Conservation (phyloP, 2,113 vertebrate species). For the Patagioenas fasciata region DNA sequence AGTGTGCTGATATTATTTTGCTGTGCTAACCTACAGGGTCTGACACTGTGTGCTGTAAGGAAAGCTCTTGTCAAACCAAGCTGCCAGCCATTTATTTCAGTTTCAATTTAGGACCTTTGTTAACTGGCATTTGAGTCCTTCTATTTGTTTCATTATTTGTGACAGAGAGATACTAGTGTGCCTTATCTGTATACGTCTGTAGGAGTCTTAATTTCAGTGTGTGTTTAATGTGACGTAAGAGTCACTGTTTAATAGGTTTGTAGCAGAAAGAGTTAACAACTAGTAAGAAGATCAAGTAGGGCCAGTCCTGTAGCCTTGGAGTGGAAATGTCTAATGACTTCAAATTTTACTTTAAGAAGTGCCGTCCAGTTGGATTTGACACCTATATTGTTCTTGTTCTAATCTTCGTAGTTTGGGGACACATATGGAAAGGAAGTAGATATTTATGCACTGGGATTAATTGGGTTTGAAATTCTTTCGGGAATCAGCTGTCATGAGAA, state of each 20-base stretch:
- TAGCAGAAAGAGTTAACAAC: neutral
- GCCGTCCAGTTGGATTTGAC: neutral
- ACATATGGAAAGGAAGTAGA: constrained; percentile 83
- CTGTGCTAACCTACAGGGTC: neutral
- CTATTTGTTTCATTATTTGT: neutral
- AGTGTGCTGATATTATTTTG: neutral
- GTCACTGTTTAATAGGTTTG: neutral
- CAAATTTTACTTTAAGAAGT: neutral
- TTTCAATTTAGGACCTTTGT: neutral
- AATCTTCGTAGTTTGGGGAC: neutral
- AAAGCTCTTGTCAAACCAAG: neutral
- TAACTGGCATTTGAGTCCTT: neutral
- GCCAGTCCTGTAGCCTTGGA: neutral
- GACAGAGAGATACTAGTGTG: neutral
- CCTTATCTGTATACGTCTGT: neutral
- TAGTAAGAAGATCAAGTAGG: neutral
- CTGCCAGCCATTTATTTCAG: neutral
- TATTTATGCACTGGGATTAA: constrained; percentile 87
- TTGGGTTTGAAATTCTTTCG: constrained; percentile 84
- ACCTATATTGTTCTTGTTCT: constrained; percentile 5
- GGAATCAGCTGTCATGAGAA: neutral
- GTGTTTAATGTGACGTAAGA: neutral
- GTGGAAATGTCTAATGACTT: neutral
- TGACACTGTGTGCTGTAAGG: neutral
- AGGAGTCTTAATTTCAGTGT: neutral